Conservation (phyloP, 2,113 vertebrate genomes). For the Glaucomys volans region DNA sequence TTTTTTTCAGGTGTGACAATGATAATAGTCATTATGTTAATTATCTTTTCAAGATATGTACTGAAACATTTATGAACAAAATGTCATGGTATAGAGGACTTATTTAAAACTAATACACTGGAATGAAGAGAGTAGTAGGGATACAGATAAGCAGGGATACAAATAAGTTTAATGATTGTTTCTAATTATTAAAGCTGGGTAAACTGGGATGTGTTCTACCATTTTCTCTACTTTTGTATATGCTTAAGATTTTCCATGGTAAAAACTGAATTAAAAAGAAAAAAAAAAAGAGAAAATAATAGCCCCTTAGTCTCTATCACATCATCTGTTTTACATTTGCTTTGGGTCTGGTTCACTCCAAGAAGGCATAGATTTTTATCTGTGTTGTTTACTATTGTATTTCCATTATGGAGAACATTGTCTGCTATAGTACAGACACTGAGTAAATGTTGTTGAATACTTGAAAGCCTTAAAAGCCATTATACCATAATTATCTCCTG, state of each 20-base stretch:
- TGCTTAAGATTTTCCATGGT: not conserved
- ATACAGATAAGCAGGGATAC: not conserved
- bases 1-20: not conserved
- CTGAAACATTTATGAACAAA: not conserved
- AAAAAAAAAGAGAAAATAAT: not conserved
- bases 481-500: not conserved
- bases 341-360: not conserved
- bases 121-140: not conserved
- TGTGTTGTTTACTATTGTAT: not conserved
- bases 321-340: constrained; percentile 50
- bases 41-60: not conserved
- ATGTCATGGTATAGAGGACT: not conserved
- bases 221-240: not conserved
- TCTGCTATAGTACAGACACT: not conserved
- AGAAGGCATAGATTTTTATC: constrained; percentile 34
- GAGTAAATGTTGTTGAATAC: constrained; percentile 12
- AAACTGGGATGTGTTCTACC: not conserved
- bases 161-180: not conserved
- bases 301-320: not conserved
- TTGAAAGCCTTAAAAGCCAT: not conserved
- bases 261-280: not conserved
- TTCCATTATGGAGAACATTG: constrained; percentile 14
- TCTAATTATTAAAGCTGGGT: not conserved
- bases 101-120: not conserved
- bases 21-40: not conserved